Evolutionary conservation across 2,113 vertebrate genomes (phyloP), one percentile per base, ranked within the genome.

Genomic region (Shinisaurus crocodilurus): DNA sequence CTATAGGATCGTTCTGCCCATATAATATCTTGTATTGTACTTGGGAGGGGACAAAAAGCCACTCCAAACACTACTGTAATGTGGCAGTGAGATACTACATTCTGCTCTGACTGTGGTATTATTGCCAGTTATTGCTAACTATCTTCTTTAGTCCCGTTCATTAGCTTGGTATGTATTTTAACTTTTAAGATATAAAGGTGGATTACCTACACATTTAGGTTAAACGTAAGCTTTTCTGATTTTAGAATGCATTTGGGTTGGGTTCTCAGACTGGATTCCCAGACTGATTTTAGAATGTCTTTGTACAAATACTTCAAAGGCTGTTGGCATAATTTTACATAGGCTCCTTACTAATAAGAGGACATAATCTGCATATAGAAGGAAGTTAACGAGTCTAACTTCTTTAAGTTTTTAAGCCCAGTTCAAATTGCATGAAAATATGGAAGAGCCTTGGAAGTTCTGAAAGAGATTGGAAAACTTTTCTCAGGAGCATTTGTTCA

Each of bases 91-190:
- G 37, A 43, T 23, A 40, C 20, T 27, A 2, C 60, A 40, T 6
- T 83, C 25, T 40, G 1, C 37, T 40, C 1, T 6, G 40, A 43
- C 9, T 27, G 23, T 60, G 67, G 37, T 4, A 0, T 23, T 57
- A 75, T 79, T 76, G 32, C 7, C 43, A 3, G 6, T 45, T 85
- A 63, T 75, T 25, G 48, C 74, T 63, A 76, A 88, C 29, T 32
- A 85, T 70, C 5, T 85, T 85, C 83, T 83, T 90, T 40, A 75
- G 54, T 34, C 29, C 79, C 13, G 1, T 45, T n/a, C 34, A 74
- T 74, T 82, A 85, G n/a, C 79, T 89, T 92, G 15, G n/a, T 84
- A 1, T 18, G 69, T 85, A 8, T 86, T 92, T 90, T 91, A 88
- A 37, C 74, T 79, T 63, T 82, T 0, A 1, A 72, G 72, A 60